Conservation (phyloP, 2,797 vertebrate species). For the Limosa lapponica region DNA sequence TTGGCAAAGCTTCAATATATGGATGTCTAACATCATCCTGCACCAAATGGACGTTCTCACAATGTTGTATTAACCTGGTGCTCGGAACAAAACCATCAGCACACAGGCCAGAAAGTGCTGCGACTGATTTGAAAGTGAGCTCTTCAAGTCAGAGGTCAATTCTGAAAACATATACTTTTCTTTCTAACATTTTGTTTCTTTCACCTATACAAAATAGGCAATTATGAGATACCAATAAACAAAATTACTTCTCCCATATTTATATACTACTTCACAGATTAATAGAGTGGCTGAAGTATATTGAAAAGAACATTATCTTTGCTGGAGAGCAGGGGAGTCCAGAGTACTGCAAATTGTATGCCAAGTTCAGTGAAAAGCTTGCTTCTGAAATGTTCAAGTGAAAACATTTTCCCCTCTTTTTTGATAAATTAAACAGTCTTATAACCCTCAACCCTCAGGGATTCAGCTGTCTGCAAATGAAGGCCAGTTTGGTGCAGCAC, state of each 20-base stretch:
- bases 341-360: neutral
- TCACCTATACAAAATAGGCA: neutral
- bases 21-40: neutral
- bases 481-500: neutral
- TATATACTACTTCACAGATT: neutral
- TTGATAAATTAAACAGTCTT: neutral
- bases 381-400: neutral
- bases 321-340: neutral
- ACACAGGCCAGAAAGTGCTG: neutral
- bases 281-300: neutral
- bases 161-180: neutral
- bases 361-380: neutral
- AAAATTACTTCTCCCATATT: neutral
- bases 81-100: neutral
- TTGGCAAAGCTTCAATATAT: neutral
- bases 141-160: neutral
- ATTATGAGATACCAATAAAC: neutral
- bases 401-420: neutral
- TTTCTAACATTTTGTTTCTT: neutral
- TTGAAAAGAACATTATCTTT: neutral
- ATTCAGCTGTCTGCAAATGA: neutral
- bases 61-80: neutral
- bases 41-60: neutral
- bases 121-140: neutral
- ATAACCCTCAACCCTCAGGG: neutral